phyloP scores from a whole-genome alignment of 2,113 vertebrate species.

The Rhizomys pruinosus region DNA sequence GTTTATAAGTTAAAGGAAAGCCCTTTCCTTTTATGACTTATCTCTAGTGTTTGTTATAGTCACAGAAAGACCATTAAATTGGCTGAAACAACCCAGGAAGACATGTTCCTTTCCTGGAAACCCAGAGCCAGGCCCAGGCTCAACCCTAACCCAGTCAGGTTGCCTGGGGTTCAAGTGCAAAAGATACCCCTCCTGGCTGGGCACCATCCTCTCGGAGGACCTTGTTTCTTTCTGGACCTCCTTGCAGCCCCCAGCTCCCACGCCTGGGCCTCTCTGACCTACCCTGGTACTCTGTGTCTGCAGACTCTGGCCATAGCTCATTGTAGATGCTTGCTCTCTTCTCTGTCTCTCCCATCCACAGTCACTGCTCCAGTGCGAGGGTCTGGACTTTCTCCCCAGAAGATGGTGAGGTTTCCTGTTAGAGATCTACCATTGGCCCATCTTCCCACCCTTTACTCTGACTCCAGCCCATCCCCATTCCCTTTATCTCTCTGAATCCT shows the following conservation, averaged over 20 bases:
- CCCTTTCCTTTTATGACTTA: not conserved
- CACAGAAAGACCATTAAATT: not conserved
- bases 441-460: not conserved
- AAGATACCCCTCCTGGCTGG: not conserved
- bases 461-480: no score
- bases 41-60: not conserved
- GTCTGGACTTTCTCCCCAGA: not conserved
- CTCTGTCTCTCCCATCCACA: not conserved
- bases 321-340: accelerated
- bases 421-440: not conserved
- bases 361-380: not conserved
- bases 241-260: not conserved
- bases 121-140: not conserved
- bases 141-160: not conserved
- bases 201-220: not conserved
- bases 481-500: not conserved
- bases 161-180: not conserved
- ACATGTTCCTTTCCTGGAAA: no score
- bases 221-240: not conserved
- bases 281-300: no score
- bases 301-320: no score
- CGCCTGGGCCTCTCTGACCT: not conserved
- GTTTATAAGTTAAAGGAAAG: no score
- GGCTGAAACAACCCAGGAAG: no score
- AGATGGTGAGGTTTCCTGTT: not conserved